A percentile compares a stretch with the other conserved stretches of the same genome.
Conservation (phyloP, 2,113 vertebrate species). For the Anas platyrhynchos region DNA sequence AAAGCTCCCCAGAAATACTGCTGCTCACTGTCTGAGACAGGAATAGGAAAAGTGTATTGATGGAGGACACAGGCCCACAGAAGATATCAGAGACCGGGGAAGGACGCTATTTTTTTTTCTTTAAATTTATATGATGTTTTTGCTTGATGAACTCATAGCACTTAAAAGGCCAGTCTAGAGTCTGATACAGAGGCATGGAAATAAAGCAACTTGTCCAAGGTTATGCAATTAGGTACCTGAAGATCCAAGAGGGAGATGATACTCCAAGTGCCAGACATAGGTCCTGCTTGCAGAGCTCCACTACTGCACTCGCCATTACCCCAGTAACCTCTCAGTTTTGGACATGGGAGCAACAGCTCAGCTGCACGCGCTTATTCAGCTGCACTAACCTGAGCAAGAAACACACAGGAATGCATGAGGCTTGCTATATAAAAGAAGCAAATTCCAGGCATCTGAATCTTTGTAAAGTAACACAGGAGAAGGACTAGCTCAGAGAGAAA, state of each 20-base stretch:
- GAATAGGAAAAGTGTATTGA: not conserved
- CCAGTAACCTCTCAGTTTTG: not conserved
- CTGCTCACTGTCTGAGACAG: conserved; percentile 67
- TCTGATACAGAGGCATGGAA: not conserved
- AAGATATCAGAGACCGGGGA: not conserved
- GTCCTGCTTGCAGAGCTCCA: not conserved
- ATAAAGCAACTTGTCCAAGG: not conserved
- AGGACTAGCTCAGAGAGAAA: not conserved
- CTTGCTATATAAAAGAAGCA: not conserved
- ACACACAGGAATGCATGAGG: not conserved
- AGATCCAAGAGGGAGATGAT: not conserved
- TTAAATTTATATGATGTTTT: not conserved
- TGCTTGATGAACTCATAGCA: not conserved
- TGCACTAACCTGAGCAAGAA: not conserved
- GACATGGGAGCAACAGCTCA: not conserved
- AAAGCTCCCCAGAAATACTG: conserved; percentile 81
- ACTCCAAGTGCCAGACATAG: not conserved
- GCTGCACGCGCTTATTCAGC: not conserved
- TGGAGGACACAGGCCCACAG: conserved; percentile 1
- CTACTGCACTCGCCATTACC: not conserved
- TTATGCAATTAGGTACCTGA: not conserved
- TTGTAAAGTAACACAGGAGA: not conserved
- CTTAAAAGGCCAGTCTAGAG: not conserved
- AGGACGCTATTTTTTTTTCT: not conserved
- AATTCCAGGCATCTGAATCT: not conserved